Evolutionary conservation across 2,888 invertebrate species (phyloP).

Genomic region (Aleiodes testaceus): DNA sequence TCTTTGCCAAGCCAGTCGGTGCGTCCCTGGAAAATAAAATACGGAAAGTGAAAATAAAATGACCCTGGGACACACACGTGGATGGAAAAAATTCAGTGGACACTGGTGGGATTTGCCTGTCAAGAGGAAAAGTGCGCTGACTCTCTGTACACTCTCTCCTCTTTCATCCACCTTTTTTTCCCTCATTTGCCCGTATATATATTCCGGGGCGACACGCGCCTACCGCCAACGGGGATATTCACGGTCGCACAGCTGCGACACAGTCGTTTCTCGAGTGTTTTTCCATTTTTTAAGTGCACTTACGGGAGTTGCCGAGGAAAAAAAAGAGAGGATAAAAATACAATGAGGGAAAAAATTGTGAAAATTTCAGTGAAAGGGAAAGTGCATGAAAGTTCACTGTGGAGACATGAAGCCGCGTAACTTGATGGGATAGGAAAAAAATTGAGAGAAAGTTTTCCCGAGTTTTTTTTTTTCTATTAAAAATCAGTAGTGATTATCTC

Average conservation of each 20-base stretch:
- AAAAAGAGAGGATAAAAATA: slow-evolving; percentile 29
- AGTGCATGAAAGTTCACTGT: slow-evolving; percentile 36
- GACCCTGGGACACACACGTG: slow-evolving; percentile 52
- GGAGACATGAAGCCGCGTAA: slow-evolving; percentile 23
- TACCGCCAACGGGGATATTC: slow-evolving; percentile 50
- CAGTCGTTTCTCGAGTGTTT: slow-evolving; percentile 58
- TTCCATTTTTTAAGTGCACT: slow-evolving; percentile 65
- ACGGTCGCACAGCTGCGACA: slow-evolving; percentile 59
- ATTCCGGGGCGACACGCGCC: slow-evolving; percentile 26
- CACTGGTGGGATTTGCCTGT: slow-evolving; percentile 56
- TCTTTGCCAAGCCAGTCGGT: slow-evolving; percentile 36
- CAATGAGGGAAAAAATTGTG: slow-evolving; percentile 4
- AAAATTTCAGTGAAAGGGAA: slow-evolving; percentile 31
- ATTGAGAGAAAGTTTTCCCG: too few relatives aligned
- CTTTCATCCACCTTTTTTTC: neutral
- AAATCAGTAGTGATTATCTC: too few relatives aligned
- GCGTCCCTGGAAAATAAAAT: slow-evolving; percentile 59
- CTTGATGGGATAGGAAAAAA: neutral
- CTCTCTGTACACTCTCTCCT: neutral
- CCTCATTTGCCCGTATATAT: slow-evolving; percentile 24
- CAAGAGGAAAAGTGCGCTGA: slow-evolving; percentile 53
- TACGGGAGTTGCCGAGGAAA: slow-evolving; percentile 47
- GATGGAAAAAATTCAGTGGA: slow-evolving; percentile 11
- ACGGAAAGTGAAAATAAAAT: slow-evolving; percentile 67
- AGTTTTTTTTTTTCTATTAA: too few relatives aligned